Base-by-base conservation (phyloP, 2,888 invertebrate genomes). In the Cacoxenus indagator region DNA sequence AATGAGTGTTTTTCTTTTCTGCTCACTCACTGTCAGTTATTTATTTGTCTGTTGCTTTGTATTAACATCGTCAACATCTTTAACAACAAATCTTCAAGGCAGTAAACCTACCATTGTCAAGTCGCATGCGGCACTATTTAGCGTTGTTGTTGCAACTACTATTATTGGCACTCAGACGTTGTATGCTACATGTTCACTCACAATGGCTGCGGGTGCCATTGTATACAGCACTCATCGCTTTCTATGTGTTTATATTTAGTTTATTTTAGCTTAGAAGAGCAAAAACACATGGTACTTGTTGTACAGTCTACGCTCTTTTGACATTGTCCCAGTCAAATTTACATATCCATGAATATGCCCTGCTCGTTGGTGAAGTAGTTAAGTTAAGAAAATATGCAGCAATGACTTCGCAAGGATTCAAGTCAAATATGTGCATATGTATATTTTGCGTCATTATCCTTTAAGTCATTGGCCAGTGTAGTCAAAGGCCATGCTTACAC, bases 371-470 rank as follows among this genome's bases (percentile, higher is more conserved):
- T 22, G 22, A 22, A 48, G 19, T 19, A 48, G 19, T 48, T 17
- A 17, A 31, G 19, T 31, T 9, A 29, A 17, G 19, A 59, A 59
- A 31, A 54, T 78, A 78, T 76, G 76, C 75, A 76, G 81, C n/a
- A 78, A 71, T 75, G 75, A 70, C 67, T 75, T 76, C 67, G 75
- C 80, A 79, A 76, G 78, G 78, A 78, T 78, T 78, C 76, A 73
- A 77, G 76, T 75, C 78, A 76, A 78, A 78, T 78, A 78, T 78
- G 80, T 76, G n/a, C n/a, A n/a, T 78, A 78, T 78, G 78, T 80
- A 76, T 80, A 78, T 80, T 78, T 80, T 78, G 75, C 78, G 78
- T 78, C 80, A 80, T 78, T 78, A 78, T 78, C 76, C 78, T 78
- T 68, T 70, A 80, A 78, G 78, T 78, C 78, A 80, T 78, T 78